Evolutionary conservation across 2,797 vertebrate genomes (phyloP).

Genomic region (Darevskia nairensis): DNA sequence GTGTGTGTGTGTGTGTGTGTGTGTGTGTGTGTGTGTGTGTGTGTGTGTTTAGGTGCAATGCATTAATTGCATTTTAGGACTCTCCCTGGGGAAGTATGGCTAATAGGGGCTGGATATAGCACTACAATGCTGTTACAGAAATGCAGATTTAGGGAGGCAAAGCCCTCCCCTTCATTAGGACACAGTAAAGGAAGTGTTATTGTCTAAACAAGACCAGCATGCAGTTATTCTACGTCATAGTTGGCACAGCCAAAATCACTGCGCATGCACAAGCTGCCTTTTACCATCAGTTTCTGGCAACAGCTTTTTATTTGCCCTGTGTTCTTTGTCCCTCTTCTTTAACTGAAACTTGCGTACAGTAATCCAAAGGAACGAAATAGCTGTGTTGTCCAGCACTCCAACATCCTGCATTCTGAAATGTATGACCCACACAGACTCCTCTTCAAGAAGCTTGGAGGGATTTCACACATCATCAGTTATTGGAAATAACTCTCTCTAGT

Average conservation of each 20-base stretch:
- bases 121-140: background rate
- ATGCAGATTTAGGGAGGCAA: conserved; percentile 27
- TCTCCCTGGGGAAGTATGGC: background rate
- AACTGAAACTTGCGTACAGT: background rate
- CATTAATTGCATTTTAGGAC: background rate
- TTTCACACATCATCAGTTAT: background rate
- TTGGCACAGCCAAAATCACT: conserved; percentile 27
- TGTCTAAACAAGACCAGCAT: conserved; percentile 12
- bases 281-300: background rate
- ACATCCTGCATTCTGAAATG: conserved; percentile 20
- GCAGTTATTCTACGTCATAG: conserved; percentile 1
- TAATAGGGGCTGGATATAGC: background rate
- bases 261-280: background rate
- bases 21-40: too few species aligned
- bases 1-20: too few species aligned
- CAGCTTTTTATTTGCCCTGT: background rate
- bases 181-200: background rate
- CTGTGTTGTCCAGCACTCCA: background rate
- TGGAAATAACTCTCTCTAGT: background rate
- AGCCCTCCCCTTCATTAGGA: conserved; percentile 34
- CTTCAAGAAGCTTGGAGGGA: conserved; percentile 30
- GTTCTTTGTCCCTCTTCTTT: background rate
- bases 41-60: background rate
- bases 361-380: conserved; percentile 22
- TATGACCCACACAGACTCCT: conserved; percentile 23